Percentiles rank a stretch among this genome's conserved stretches.
These are phyloP conservation scores for Drosophila ogumai DNA, from an alignment of 1,140 invertebrate species.

Conservation along the genomic window DNA sequence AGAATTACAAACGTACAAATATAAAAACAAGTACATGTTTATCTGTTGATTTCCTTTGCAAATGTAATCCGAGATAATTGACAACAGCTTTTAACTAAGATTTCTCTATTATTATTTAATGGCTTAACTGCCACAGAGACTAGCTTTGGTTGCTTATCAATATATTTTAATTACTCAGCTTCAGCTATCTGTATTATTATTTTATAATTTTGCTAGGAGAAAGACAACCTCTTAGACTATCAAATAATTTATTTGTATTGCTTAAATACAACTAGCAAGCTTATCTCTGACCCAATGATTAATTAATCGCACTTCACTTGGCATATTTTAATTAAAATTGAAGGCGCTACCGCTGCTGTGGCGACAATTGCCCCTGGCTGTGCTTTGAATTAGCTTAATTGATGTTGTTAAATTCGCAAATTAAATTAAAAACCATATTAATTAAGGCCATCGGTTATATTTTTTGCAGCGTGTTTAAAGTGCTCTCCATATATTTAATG, in stretches of 20 bases:
- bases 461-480: conserved; percentile 37
- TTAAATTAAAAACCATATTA: conserved; percentile 55
- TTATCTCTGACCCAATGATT: conserved; percentile 28
- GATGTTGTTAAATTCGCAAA: conserved; percentile 43
- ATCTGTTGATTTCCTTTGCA: conserved; percentile 16
- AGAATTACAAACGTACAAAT: background rate
- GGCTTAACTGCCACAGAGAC: background rate
- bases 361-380: conserved; percentile 6
- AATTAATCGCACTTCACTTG: conserved; percentile 30
- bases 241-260: background rate
- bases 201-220: background rate
- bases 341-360: conserved; percentile 18
- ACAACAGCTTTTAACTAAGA: conserved; percentile 5
- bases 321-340: conserved; percentile 28
- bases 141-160: background rate
- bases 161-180: conserved; percentile 10
- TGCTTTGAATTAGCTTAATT: conserved; percentile 51
- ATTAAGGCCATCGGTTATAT: conserved; percentile 44
- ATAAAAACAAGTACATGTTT: background rate
- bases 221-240: background rate
- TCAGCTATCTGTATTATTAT: background rate
- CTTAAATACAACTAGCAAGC: background rate
- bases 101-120: background rate
- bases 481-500: conserved; percentile 47
- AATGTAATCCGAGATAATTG: conserved; percentile 23